Percentiles rank a stretch among this genome's conserved stretches.
Evolutionary conservation across 2,797 vertebrate species (phyloP).

Genomic region (Necrosyrtes monachus): DNA sequence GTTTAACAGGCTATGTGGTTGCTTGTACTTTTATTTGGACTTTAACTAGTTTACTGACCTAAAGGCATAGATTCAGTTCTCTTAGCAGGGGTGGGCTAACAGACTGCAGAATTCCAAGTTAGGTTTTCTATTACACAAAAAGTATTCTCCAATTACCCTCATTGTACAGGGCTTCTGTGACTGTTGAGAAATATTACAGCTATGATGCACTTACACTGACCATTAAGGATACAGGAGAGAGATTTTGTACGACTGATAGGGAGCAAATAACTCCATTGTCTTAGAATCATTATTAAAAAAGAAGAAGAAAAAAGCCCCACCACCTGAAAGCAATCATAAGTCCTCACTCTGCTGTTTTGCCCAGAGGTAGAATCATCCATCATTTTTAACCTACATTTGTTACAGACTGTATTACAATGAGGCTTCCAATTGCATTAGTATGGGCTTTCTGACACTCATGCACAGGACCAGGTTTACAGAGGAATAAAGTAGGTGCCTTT

Average conservation of each 20-base stretch:
- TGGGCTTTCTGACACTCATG: background rate
- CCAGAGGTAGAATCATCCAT: background rate
- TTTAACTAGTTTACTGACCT: background rate
- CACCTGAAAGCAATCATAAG: background rate
- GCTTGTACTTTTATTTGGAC: background rate
- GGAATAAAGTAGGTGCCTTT: background rate
- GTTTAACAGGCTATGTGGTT: background rate
- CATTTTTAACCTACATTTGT: background rate
- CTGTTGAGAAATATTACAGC: background rate
- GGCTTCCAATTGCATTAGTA: background rate
- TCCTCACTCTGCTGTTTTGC: background rate
- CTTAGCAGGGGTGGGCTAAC: background rate
- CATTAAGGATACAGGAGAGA: background rate
- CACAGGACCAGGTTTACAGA: background rate
- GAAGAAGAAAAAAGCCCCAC: accelerated
- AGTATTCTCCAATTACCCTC: background rate
- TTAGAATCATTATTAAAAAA: background rate
- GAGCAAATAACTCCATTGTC: background rate
- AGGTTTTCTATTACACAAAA: background rate
- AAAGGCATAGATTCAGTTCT: background rate
- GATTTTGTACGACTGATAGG: background rate
- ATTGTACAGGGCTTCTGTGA: background rate
- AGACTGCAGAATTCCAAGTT: background rate
- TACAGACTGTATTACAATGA: background rate
- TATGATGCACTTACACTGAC: background rate